Evolutionary conservation across 2,113 vertebrate species (phyloP).

Genomic region (Beaufortia kweichowensis): DNA sequence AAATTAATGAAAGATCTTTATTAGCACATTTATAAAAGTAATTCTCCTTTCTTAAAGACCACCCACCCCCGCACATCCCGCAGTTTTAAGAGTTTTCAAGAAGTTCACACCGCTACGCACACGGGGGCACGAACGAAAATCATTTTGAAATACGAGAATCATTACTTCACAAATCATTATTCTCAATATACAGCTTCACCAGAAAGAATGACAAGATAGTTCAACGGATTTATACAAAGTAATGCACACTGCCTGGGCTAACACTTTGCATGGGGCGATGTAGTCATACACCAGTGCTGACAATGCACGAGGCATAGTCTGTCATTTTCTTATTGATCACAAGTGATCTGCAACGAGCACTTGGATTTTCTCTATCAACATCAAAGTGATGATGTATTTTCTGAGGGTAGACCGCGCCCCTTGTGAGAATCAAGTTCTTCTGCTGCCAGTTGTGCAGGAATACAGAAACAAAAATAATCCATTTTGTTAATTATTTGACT

Average conservation of each 20-base stretch:
- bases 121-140: constrained; percentile 62
- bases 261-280: constrained; percentile 66
- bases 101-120: constrained; percentile 59
- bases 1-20: constrained; percentile 91
- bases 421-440: neutral
- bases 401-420: neutral
- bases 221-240: constrained; percentile 74
- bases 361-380: constrained; percentile 13
- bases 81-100: constrained; percentile 60
- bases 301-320: constrained; percentile 17
- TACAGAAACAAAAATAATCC: constrained; percentile 31
- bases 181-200: constrained; percentile 91
- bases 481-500: neutral
- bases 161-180: constrained; percentile 92
- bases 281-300: constrained; percentile 5
- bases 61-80: constrained; percentile 49
- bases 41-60: constrained; percentile 75
- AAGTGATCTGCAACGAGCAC: constrained; percentile 16
- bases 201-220: constrained; percentile 79
- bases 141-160: constrained; percentile 83
- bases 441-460: constrained; percentile 30
- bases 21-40: constrained; percentile 95
- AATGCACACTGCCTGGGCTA: constrained; percentile 72
- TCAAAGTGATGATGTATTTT: constrained; percentile 20
- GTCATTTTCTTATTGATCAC: constrained; percentile 23